Conservation (phyloP, 2,113 vertebrate species). For the Ptilorrhoa leucosticta region DNA sequence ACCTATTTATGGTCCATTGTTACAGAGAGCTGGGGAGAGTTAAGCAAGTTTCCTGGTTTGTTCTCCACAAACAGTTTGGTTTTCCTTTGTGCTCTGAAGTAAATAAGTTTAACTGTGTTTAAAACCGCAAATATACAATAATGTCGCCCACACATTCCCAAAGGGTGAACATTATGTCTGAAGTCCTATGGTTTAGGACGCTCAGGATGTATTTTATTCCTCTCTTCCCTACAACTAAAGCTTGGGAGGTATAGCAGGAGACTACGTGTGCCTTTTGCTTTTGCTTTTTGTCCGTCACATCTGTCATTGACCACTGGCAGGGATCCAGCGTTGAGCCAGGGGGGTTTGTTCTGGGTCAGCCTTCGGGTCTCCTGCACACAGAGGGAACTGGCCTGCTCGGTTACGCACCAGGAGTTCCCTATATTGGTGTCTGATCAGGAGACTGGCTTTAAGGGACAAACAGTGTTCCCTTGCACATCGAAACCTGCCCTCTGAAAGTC, state of each 20-base stretch:
- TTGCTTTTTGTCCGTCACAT: neutral
- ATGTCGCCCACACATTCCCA: slow-evolving; percentile 57
- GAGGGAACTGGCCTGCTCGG: neutral
- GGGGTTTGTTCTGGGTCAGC: neutral
- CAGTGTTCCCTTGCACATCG: neutral
- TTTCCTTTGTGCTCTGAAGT: slow-evolving; percentile 70
- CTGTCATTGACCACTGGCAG: neutral
- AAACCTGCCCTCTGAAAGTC: neutral
- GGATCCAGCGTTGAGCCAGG: neutral
- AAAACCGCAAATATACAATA: slow-evolving; percentile 64
- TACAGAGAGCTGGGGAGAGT: slow-evolving; percentile 67
- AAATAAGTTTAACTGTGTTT: slow-evolving; percentile 67
- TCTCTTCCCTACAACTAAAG: neutral
- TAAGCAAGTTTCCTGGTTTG: slow-evolving; percentile 63
- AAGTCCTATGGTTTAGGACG: slow-evolving; percentile 27
- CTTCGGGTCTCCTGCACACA: neutral
- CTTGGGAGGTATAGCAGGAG: slow-evolving; percentile 6
- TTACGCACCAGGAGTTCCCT: neutral
- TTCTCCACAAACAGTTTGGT: slow-evolving; percentile 70
- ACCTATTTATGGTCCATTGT: slow-evolving; percentile 66
- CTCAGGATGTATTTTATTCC: slow-evolving; percentile 32
- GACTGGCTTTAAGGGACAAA: neutral
- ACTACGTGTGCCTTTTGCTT: neutral
- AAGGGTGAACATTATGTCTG: slow-evolving; percentile 63
- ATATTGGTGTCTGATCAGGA: neutral